These are phyloP conservation scores for Cotesia typhae DNA, from an alignment of 1,140 invertebrate species.

Conservation along the genomic window DNA sequence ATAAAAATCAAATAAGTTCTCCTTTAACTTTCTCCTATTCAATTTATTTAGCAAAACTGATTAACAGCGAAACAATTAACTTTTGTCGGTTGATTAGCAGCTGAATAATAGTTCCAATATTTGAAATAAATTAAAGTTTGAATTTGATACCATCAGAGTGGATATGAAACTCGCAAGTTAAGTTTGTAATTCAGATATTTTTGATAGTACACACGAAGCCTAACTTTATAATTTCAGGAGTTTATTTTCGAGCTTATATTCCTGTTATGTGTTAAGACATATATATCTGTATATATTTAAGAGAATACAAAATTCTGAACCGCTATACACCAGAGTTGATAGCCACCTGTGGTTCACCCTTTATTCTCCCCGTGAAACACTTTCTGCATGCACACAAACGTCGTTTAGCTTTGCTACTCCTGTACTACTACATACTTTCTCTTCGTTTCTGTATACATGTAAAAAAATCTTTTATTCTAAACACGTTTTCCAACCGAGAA, in stretches of 20 bases:
- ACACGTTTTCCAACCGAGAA: conserved; percentile 34
- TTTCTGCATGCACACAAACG: conserved; percentile 28
- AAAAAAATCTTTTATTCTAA: conserved; percentile 22
- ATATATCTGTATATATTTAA: conserved; percentile 16
- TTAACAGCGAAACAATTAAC: background rate
- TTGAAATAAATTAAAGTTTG: conserved; percentile 5
- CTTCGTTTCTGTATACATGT: background rate
- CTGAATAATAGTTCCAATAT: background rate
- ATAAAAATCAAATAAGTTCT: too few relatives aligned
- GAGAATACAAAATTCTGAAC: conserved; percentile 31
- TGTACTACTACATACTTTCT: too few relatives aligned
- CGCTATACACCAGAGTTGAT: conserved; percentile 30
- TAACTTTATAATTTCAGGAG: background rate
- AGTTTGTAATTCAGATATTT: too few relatives aligned
- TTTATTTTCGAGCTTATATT: conserved; percentile 25
- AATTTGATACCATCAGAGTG: background rate
- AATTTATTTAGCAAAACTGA: too few relatives aligned
- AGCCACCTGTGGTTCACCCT: conserved; percentile 35
- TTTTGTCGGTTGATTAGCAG: background rate
- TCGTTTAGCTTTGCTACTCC: background rate
- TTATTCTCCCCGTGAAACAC: conserved; percentile 25
- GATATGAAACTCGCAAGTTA: background rate
- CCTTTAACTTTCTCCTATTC: too few relatives aligned
- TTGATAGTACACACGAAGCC: background rate
- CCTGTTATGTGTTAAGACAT: background rate